phyloP scores from a whole-genome alignment of 1,140 invertebrate species.

The Bombus sibiricus region DNA sequence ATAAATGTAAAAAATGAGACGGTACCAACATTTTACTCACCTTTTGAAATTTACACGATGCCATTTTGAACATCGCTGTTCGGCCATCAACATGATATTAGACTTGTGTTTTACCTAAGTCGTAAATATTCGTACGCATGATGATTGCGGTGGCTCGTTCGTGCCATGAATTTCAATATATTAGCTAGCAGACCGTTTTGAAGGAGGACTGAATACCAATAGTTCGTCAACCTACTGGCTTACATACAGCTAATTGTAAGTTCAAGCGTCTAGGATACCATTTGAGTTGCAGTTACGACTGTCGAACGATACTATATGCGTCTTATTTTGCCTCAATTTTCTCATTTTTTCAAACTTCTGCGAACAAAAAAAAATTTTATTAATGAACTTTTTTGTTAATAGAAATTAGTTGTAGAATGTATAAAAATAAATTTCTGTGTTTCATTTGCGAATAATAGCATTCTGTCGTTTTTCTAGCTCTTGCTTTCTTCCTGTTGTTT shows the following conservation, averaged over 20 bases:
- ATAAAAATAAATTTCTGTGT: no score
- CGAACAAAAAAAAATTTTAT: no score
- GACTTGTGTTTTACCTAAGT: conserved; percentile 17
- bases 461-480: no score
- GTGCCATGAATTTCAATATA: conserved; percentile 73
- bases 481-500: no score
- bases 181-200: conserved; percentile 66
- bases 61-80: conserved; percentile 23
- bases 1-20: no score
- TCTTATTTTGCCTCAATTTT: no score
- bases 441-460: no score
- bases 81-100: conserved; percentile 18
- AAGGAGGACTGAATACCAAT: conserved; percentile 73
- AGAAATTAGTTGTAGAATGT: no score
- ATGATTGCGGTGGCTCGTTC: conserved; percentile 67
- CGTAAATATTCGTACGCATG: conserved; percentile 71
- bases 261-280: not conserved
- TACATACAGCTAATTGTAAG: conserved; percentile 10
- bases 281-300: not conserved
- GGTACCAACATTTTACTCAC: no score
- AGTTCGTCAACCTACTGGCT: conserved; percentile 58
- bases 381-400: no score
- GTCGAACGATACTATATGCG: not conserved
- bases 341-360: no score
- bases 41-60: no score